Evolutionary conservation across 2,797 vertebrate species (phyloP), one percentile per base, ranked within the genome.

Genomic region (Galago senegalensis): DNA sequence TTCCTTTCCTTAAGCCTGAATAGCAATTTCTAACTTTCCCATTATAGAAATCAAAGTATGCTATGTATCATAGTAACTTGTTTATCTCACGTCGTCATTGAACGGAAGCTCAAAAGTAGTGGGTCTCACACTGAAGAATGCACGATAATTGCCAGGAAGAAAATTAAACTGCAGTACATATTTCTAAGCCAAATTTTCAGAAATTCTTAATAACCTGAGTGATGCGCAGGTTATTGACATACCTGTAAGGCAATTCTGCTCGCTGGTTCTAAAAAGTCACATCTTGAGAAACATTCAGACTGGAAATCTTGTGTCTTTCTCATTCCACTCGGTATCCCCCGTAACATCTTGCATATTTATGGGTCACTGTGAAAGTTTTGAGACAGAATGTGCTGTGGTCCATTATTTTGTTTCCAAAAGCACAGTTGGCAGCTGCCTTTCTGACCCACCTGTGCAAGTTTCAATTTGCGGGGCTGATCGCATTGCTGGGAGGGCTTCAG

Each of bases 191-290:
- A 94, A 79, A 9, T 3, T 5, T 29, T 81, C 29, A 56, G 43
- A 95, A 85, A 80, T 83, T 92, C 49, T 93, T 27, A 86, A 5
- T 92, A 82, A 61, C 31, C 21, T 83, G 37, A 27, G 60, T 84
- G 25, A 56, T 60, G 31, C 17, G 21, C 12, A 60, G 70, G 5
- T 84, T 89, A 40, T 56, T 79, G 61, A 13, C n/a, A 76, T 11
- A 53, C 10, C 25, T 27, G 23, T 16, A 76, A 34, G 14, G 27
- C 34, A 92, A 2, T 21, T 95, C 20, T 60, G 20, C 5, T 75
- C 61, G 53, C 31, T 17, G 3, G 18, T 83, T 7, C 53, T 91
- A 40, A 91, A 81, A 91, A 81, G 76, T 75, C 43, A 49, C 6
- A 77, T 27, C 46, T 84, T 56, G 25, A 90, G n/a, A 87, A 94